Percentiles rank a stretch among this genome's conserved stretches.
Conservation (phyloP, 1,140 invertebrate species). For the Drosophila tropicalis region DNA sequence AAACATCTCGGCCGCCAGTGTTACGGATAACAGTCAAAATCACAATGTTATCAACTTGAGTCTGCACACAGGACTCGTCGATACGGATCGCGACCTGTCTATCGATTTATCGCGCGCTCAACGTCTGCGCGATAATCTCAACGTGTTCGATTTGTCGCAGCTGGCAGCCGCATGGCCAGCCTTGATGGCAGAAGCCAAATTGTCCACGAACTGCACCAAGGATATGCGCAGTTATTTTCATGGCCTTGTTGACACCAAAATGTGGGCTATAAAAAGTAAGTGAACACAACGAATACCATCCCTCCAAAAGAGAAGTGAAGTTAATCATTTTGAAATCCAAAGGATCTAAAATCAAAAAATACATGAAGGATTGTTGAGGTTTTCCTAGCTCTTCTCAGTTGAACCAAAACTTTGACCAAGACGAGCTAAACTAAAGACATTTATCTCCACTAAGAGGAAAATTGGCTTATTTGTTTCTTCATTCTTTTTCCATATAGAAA, state of each 20-base stretch:
- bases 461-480: too few relatives aligned
- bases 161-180: slow-evolving; percentile 84
- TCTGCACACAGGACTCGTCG: slow-evolving; percentile 43
- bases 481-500: too few relatives aligned
- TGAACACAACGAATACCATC: slow-evolving; percentile 30
- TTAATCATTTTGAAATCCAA: too few relatives aligned
- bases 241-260: slow-evolving; percentile 85
- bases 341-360: too few relatives aligned
- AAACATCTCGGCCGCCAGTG: slow-evolving; percentile 8
- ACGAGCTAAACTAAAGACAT: too few relatives aligned
- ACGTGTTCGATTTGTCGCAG: slow-evolving; percentile 84
- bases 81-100: neutral
- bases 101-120: slow-evolving; percentile 61
- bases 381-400: too few relatives aligned
- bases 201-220: slow-evolving; percentile 84
- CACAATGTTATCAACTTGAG: slow-evolving; percentile 71
- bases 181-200: slow-evolving; percentile 66
- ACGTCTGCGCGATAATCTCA: slow-evolving; percentile 84
- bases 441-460: too few relatives aligned
- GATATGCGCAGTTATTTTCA: slow-evolving; percentile 87
- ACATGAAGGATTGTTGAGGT: too few relatives aligned
- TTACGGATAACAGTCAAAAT: slow-evolving; percentile 30
- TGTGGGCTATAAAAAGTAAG: slow-evolving; percentile 91
- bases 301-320: too few relatives aligned
- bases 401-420: too few relatives aligned